These are phyloP conservation scores for Drosophila takahashii DNA, from an alignment of 1,140 invertebrate genomes.

Conservation along the genomic window DNA sequence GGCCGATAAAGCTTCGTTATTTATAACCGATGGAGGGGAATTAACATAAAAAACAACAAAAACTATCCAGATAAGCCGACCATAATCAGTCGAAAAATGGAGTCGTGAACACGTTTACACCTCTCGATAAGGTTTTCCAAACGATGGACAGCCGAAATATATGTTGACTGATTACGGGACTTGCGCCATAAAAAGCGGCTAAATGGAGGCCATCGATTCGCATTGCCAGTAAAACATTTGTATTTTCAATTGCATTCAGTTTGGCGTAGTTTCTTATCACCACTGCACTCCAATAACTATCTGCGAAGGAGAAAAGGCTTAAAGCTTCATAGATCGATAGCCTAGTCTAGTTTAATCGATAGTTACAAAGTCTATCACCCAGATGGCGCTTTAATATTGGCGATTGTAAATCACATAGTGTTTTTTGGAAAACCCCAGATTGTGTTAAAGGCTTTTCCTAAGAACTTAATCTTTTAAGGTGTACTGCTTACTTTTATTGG, in stretches of 20 bases:
- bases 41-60: constrained; percentile 49
- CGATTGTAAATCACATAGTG: constrained; percentile 12
- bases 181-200: constrained; percentile 3
- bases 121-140: constrained; percentile 15
- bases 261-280: not conserved
- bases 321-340: constrained; percentile 7
- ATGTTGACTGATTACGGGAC: constrained; percentile 28
- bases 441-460: constrained; percentile 5
- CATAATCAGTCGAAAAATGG: constrained; percentile 39
- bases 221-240: not conserved
- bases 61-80: constrained; percentile 42
- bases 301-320: constrained; percentile 2
- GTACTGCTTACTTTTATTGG: constrained; percentile 9
- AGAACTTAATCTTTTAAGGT: constrained; percentile 24
- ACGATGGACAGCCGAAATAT: constrained; percentile 23
- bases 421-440: constrained; percentile 27
- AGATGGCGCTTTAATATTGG: constrained; percentile 4
- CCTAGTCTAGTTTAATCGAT: constrained; percentile 4
- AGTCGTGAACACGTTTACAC: constrained; percentile 42
- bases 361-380: not conserved
- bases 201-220: not conserved
- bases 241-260: not conserved
- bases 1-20: constrained; percentile 48
- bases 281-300: constrained; percentile 8
- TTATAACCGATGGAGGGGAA: constrained; percentile 48